Percentiles rank a stretch among this genome's conserved stretches.
Evolutionary conservation across 2,797 vertebrate genomes (phyloP).

Genomic region (Scolopax rusticola): DNA sequence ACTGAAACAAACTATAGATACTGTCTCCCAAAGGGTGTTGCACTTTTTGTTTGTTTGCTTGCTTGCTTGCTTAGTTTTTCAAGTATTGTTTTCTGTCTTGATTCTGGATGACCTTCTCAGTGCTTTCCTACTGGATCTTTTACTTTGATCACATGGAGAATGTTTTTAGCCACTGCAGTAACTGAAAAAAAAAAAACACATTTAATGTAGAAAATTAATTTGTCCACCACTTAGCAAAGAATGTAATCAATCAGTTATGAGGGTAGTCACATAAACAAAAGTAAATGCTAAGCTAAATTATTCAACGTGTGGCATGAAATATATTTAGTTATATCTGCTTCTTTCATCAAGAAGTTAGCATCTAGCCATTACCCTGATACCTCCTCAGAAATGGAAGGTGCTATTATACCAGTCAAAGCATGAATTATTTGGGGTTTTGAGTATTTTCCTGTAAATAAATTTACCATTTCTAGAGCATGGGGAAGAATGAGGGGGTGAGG

Average conservation of each 20-base stretch:
- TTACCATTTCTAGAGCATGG: neutral
- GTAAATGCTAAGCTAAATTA: neutral
- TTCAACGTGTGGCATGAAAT: neutral
- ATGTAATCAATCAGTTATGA: neutral
- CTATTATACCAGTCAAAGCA: neutral
- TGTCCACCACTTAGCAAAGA: neutral
- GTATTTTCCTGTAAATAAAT: neutral
- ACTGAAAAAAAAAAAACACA: neutral
- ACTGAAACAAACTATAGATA: neutral
- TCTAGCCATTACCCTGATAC: neutral
- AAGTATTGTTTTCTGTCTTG: neutral
- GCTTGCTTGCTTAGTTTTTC: neutral
- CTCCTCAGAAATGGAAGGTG: neutral
- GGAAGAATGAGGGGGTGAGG: fast-evolving
- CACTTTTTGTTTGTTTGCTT: neutral
- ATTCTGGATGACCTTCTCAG: neutral
- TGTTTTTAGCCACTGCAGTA: neutral
- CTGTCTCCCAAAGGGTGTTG: neutral
- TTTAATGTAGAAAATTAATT: neutral
- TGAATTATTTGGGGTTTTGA: neutral
- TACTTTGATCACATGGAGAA: neutral
- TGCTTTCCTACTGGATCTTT: neutral
- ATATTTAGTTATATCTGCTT: neutral
- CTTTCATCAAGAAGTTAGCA: neutral
- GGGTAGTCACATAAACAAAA: neutral